Evolutionary conservation across 2,113 vertebrate genomes (phyloP).

Genomic region (Bubo bubo): DNA sequence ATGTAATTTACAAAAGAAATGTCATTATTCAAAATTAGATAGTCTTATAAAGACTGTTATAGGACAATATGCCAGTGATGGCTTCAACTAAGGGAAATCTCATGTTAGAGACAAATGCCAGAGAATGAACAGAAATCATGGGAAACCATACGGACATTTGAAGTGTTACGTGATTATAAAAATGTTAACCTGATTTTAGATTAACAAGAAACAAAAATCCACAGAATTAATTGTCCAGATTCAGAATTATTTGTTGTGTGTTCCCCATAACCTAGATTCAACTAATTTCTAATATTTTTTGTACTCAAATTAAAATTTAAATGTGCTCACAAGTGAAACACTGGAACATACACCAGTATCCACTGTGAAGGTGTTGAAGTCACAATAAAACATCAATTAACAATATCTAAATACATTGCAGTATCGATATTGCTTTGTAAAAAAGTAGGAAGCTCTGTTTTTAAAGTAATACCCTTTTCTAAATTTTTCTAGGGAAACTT

Average conservation of each 20-base stretch:
- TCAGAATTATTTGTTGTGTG: neutral
- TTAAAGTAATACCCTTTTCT: neutral
- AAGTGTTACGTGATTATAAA: neutral
- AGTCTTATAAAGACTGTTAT: neutral
- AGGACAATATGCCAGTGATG: neutral
- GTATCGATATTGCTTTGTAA: neutral
- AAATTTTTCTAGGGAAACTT: neutral
- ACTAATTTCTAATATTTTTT: neutral
- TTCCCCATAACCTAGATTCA: neutral
- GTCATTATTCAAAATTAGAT: neutral
- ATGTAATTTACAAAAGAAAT: neutral
- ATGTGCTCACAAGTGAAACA: neutral
- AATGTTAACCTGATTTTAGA: neutral
- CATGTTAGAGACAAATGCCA: neutral
- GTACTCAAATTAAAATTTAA: neutral
- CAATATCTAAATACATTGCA: neutral
- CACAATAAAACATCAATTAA: neutral
- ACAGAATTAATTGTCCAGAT: neutral
- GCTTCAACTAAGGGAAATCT: neutral
- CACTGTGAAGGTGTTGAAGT: neutral
- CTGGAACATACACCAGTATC: neutral
- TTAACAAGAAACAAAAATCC: neutral
- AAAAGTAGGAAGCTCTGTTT: neutral
- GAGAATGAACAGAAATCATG: neutral
- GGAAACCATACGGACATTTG: neutral